Evolutionary conservation across 2,113 vertebrate genomes (phyloP).

Genomic region (Oncorhynchus mykiss): DNA sequence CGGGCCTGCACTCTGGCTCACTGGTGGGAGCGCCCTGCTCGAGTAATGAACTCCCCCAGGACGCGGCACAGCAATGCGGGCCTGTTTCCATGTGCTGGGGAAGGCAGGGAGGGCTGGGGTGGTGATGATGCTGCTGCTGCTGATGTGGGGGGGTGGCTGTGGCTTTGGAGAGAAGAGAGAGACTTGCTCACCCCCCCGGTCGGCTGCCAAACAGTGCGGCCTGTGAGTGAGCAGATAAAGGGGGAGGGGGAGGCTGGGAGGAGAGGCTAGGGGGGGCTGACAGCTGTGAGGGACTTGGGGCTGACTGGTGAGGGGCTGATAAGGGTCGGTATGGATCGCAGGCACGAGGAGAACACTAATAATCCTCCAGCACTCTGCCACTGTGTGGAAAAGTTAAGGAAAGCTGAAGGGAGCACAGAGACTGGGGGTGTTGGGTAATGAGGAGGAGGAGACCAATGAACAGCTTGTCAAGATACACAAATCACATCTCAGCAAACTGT

Average conservation of each 20-base stretch:
- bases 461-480: slow-evolving; percentile 27
- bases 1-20: slow-evolving; percentile 70
- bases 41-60: slow-evolving; percentile 83
- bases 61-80: slow-evolving; percentile 69
- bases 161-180: slow-evolving; percentile 26
- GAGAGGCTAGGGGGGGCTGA: slow-evolving; percentile 64
- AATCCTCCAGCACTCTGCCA: slow-evolving; percentile 73
- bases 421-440: slow-evolving; percentile 24
- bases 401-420: slow-evolving; percentile 66
- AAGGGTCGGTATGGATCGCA: slow-evolving; percentile 81
- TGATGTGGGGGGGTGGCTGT: slow-evolving; percentile 45
- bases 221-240: slow-evolving; percentile 89
- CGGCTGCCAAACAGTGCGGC: slow-evolving; percentile 76
- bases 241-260: slow-evolving; percentile 20
- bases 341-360: slow-evolving; percentile 75
- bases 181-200: neutral
- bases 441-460: slow-evolving; percentile 5
- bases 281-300: slow-evolving; percentile 80
- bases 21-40: slow-evolving; percentile 73
- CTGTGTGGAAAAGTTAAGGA: slow-evolving; percentile 79
- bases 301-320: slow-evolving; percentile 90
- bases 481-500: too few species aligned
- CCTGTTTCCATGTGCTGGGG: slow-evolving; percentile 63
- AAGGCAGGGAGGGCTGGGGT: neutral
- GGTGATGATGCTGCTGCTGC: slow-evolving; percentile 8